Evolutionary conservation across 2,797 vertebrate genomes (phyloP).

Genomic region (Merluccius polli): DNA sequence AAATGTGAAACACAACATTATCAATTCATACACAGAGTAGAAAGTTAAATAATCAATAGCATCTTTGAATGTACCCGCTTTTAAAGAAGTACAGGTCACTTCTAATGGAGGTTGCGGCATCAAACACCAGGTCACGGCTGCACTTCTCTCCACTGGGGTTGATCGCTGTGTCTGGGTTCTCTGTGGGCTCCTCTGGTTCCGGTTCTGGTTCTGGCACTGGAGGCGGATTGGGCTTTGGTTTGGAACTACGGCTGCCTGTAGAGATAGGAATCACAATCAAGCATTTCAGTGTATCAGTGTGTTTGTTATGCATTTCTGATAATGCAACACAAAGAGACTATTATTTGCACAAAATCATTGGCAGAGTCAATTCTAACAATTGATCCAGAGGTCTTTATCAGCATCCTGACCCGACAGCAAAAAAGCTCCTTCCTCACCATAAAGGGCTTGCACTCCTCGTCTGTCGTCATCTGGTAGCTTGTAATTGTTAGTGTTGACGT

Average conservation of each 20-base stretch:
- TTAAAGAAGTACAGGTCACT: slow-evolving; percentile 62
- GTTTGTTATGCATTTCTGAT: too few relatives aligned
- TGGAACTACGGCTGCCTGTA: slow-evolving; percentile 57
- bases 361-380: not conserved
- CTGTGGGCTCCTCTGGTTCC: slow-evolving; percentile 56
- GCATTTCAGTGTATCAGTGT: not conserved
- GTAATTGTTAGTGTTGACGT: slow-evolving; percentile 49
- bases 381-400: not conserved
- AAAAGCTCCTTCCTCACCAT: slow-evolving; percentile 50
- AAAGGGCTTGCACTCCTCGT: slow-evolving; percentile 69
- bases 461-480: slow-evolving; percentile 62
- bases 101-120: slow-evolving; percentile 52
- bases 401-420: not conserved
- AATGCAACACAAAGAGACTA: not conserved
- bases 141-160: slow-evolving; percentile 51
- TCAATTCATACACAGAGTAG: not conserved
- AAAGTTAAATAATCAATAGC: not conserved
- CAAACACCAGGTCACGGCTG: slow-evolving; percentile 48
- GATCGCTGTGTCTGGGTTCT: slow-evolving; percentile 38
- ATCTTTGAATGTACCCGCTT: slow-evolving; percentile 41
- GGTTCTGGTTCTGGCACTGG: slow-evolving; percentile 49
- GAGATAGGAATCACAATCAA: not conserved
- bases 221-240: slow-evolving; percentile 42
- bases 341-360: not conserved
- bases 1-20: not conserved